Percentiles rank a stretch among this genome's conserved stretches.
These are phyloP conservation scores for Phylloscopus collybita DNA, from an alignment of 2,797 vertebrate genomes.

Conservation along the genomic window DNA sequence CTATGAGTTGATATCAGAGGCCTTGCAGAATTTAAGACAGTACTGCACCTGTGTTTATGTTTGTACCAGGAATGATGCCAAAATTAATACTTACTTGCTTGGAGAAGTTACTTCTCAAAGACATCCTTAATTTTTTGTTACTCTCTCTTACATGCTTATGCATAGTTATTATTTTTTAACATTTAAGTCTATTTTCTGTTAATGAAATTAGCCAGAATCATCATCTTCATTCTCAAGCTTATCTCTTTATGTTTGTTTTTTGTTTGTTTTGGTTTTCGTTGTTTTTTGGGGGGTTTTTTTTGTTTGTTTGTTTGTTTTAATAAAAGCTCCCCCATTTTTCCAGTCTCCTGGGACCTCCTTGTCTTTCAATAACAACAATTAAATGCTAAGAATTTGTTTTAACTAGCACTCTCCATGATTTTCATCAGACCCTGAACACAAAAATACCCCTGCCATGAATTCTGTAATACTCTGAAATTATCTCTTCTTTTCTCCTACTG, in stretches of 20 bases:
- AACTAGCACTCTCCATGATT: not conserved
- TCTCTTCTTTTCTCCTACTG: not conserved
- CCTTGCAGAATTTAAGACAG: not conserved
- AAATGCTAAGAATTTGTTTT: not conserved
- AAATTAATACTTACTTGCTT: not conserved
- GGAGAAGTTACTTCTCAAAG: not conserved
- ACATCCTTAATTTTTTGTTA: not conserved
- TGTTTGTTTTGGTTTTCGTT: not conserved
- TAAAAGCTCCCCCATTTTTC: accelerated
- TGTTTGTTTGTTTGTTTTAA: not conserved
- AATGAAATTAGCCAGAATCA: not conserved
- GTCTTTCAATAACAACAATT: not conserved
- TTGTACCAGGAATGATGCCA: not conserved
- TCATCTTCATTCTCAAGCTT: not conserved
- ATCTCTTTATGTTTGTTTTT: no score
- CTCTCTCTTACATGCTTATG: not conserved
- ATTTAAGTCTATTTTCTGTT: not conserved
- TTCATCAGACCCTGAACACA: not conserved
- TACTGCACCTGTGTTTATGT: not conserved
- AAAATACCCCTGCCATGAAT: not conserved
- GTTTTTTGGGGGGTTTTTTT: no score
- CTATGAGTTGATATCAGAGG: not conserved
- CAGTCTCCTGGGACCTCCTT: not conserved
- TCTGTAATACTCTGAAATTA: not conserved
- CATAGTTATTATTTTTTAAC: not conserved